Evolutionary conservation across 2,888 invertebrate species (phyloP).

Genomic region (Bugula neritina): DNA sequence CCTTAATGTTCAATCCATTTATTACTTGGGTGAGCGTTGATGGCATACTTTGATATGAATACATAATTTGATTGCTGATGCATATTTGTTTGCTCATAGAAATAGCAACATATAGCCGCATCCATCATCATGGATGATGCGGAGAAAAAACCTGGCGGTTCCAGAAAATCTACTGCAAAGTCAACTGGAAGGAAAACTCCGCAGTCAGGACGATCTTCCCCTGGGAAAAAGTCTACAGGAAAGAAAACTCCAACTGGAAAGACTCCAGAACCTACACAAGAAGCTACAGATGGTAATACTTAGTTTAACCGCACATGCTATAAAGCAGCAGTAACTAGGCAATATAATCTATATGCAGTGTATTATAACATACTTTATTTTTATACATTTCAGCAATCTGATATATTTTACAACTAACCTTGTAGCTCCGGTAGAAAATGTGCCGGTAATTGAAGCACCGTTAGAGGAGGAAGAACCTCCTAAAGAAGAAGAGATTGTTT

Average conservation of each 20-base stretch:
- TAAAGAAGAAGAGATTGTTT: background rate
- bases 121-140: conserved; percentile 3
- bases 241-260: conserved; percentile 25
- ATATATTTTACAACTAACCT: background rate
- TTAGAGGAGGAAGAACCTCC: background rate
- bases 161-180: conserved; percentile 19
- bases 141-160: background rate
- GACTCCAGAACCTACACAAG: conserved; percentile 26
- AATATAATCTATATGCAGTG: no score
- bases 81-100: no score
- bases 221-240: conserved; percentile 19
- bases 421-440: background rate
- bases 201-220: conserved; percentile 20
- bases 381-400: no score
- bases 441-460: background rate
- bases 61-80: no score
- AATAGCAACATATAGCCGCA: no score
- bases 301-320: no score
- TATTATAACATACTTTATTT: no score
- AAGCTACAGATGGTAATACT: background rate
- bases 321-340: no score
- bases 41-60: no score
- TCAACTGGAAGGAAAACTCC: conserved; percentile 20
- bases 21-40: no score
- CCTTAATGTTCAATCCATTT: no score